Base-by-base conservation (phyloP, 2,888 invertebrate species). In the Neria commutata region DNA sequence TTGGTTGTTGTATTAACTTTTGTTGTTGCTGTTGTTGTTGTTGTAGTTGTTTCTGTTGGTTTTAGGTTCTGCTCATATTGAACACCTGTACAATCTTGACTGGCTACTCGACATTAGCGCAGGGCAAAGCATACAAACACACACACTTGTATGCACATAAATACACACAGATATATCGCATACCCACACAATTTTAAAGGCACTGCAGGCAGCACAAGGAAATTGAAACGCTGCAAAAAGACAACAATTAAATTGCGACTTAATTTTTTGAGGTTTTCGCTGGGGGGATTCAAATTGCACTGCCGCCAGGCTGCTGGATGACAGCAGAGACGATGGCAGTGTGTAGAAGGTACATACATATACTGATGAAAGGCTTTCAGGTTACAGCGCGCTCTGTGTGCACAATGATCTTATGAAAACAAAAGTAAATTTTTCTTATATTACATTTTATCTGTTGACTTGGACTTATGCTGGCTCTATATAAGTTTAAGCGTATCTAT, bases 241-340 rank as follows among this genome's bases (percentile, higher is more conserved):
- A 46, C 42, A 37, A 54, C 48, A 59, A 59, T 55, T 55, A 47
- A 59, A 55, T 55, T 59, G 52, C 52, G 52, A 60, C 52, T 56
- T 46, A 55, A 45, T 48, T 49, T 58, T 58, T 49, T 42, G n/a
- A n/a, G n/a, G n/a, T n/a, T n/a, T n/a, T n/a, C n/a, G n/a, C n/a
- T n/a, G n/a, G n/a, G n/a, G n/a, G n/a, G n/a, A n/a, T n/a, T n/a
- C n/a, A n/a, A n/a, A n/a, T n/a, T n/a, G n/a, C n/a, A n/a, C n/a
- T n/a, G n/a, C n/a, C n/a, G n/a, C n/a, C n/a, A n/a, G n/a, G n/a
- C n/a, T n/a, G n/a, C n/a, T n/a, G n/a, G n/a, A n/a, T n/a, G n/a
- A n/a, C n/a, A n/a, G n/a, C n/a, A n/a, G n/a, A n/a, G n/a, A n/a
- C n/a, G n/a, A n/a, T n/a, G n/a, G n/a, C n/a, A n/a, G n/a, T n/a